Base-by-base conservation (phyloP, 2,888 invertebrate genomes). In the Siphlonurus alternatus region DNA sequence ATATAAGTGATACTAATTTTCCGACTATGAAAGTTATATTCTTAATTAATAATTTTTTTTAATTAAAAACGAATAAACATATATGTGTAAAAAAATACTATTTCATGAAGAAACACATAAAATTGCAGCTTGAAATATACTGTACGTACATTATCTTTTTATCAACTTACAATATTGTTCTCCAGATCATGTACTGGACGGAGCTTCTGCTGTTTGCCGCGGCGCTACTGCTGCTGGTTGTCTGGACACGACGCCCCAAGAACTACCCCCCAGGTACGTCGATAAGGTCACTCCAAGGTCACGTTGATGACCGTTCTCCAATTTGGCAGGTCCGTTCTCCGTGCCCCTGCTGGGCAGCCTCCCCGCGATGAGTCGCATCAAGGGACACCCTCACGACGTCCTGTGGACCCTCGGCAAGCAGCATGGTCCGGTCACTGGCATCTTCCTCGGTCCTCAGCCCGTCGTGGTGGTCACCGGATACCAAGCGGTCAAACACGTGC, bases 381-480 rank as follows among this genome's bases (percentile, higher is more conserved):
- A 5, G 5, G 38, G 38, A 5, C 5, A 5, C 5, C 5, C 5
- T 15, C 38, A 38, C 38, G 38, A 38, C 15, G 15, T 10, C 5
- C 38, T 38, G 15, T 38, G 38, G 56, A 56, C 5, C 7, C 56
- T 56, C 5, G 22, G 56, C 19, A 56, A 56, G 20, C 7, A 53
- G 15, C 61, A 64, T 53, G 64, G 64, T n/a, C 59, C 18, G 7
- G 53, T 64, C 0, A 59, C 59, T 54, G 64, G 64, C 20, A 38
- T 64, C 53, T 64, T 61, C 18, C 19, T 51, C 10, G 64, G 64
- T 2, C 59, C 51, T 10, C 23, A 24, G 10, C 64, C 64, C 19
- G 15, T 54, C 7, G 38, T 64, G 19, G 10, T 64, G 1, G 61
- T 64, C 3, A 60, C 60, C 15, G 25, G 64, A n/a, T 61, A 60